Percentiles rank a stretch among this genome's conserved stretches.
These are phyloP conservation scores for Hirtodrosophila alboralis DNA, from an alignment of 2,888 invertebrate species.

Conservation along the genomic window DNA sequence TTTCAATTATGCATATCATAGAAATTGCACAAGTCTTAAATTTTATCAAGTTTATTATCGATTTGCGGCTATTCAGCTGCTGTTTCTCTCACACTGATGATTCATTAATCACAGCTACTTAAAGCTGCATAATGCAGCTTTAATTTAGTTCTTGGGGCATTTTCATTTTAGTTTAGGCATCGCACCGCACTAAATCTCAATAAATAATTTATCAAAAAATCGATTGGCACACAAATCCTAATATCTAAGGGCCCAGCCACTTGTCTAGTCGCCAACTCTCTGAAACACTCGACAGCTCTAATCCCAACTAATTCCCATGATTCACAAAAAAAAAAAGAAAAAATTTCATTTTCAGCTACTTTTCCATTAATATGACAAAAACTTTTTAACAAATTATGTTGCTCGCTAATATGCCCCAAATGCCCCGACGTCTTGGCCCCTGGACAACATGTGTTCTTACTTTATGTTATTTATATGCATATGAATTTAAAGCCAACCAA, in stretches of 20 bases:
- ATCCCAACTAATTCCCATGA: slow-evolving; percentile 72
- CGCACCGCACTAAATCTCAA: slow-evolving; percentile 20
- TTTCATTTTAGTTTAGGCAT: slow-evolving; percentile 34
- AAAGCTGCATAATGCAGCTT: slow-evolving; percentile 49
- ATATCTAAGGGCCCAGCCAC: slow-evolving; percentile 40
- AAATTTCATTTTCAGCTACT: slow-evolving; percentile 61
- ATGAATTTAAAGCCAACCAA: neutral
- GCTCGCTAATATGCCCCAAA: slow-evolving; percentile 52
- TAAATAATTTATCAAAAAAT: slow-evolving; percentile 75
- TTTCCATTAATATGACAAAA: slow-evolving; percentile 77
- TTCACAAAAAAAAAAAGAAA: slow-evolving; percentile 28
- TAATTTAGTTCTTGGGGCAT: slow-evolving; percentile 46
- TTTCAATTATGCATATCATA: slow-evolving; percentile 1
- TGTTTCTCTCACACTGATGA: slow-evolving; percentile 8
- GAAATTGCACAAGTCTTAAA: slow-evolving; percentile 9
- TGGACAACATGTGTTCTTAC: slow-evolving; percentile 16
- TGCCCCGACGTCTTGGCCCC: neutral
- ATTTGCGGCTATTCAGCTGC: slow-evolving; percentile 16
- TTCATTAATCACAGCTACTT: slow-evolving; percentile 66
- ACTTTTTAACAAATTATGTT: slow-evolving; percentile 78
- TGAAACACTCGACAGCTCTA: slow-evolving; percentile 39
- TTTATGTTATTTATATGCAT: slow-evolving; percentile 11
- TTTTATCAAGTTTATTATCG: slow-evolving; percentile 12
- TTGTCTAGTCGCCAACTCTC: slow-evolving; percentile 25
- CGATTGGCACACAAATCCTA: slow-evolving; percentile 62